These are phyloP conservation scores for Deilephila elpenor DNA, from an alignment of 2,888 invertebrate genomes.

Conservation along the genomic window DNA sequence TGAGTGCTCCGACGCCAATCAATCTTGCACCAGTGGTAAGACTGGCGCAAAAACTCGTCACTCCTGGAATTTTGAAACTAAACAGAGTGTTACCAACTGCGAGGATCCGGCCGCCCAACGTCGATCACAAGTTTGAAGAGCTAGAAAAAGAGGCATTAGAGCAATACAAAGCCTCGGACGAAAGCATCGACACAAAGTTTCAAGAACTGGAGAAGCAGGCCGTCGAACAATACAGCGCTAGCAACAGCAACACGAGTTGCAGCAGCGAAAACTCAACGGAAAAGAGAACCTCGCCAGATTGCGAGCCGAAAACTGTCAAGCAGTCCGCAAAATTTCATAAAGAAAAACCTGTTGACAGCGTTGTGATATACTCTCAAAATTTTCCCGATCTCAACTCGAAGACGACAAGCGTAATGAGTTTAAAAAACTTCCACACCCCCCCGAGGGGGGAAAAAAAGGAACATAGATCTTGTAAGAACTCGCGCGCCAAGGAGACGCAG, in stretches of 20 bases:
- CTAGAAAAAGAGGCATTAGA: slow-evolving; percentile 85
- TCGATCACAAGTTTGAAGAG: slow-evolving; percentile 81
- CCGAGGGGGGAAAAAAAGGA: slow-evolving; percentile 83
- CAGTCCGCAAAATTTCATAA: slow-evolving; percentile 73
- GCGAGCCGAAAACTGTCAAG: slow-evolving; percentile 57
- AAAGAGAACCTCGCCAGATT: slow-evolving; percentile 58
- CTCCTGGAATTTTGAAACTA: slow-evolving; percentile 73
- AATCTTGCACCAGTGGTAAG: slow-evolving; percentile 63
- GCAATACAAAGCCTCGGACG: slow-evolving; percentile 84
- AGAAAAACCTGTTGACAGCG: slow-evolving; percentile 74
- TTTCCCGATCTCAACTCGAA: slow-evolving; percentile 75
- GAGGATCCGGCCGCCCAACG: slow-evolving; percentile 63
- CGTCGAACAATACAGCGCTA: slow-evolving; percentile 86
- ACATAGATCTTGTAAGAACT: slow-evolving; percentile 63
- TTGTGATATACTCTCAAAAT: slow-evolving; percentile 78
- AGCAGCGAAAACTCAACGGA: slow-evolving; percentile 74
- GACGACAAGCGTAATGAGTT: slow-evolving; percentile 73
- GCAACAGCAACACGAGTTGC: slow-evolving; percentile 80
- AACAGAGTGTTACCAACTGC: slow-evolving; percentile 68
- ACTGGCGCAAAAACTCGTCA: slow-evolving; percentile 68
- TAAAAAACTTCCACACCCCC: slow-evolving; percentile 84
- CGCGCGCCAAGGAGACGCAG: slow-evolving; percentile 62
- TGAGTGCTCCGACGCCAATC: slow-evolving; percentile 70
- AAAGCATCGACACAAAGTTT: slow-evolving; percentile 84
- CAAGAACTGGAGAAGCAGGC: slow-evolving; percentile 87